These are phyloP conservation scores for Atrichornis clamosus DNA, from an alignment of 2,113 vertebrate species.

Conservation along the genomic window DNA sequence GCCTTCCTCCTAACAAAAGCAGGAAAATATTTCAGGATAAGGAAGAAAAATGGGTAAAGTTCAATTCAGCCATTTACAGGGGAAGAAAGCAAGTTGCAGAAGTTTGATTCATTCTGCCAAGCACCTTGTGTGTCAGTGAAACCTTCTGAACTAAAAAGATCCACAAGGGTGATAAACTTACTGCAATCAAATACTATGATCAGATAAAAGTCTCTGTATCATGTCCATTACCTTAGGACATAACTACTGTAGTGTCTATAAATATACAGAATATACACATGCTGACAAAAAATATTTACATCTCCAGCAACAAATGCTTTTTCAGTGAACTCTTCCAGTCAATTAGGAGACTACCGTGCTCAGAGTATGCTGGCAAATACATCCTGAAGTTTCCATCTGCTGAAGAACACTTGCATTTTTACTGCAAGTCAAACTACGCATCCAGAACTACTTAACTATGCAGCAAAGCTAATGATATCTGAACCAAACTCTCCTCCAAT, in stretches of 20 bases:
- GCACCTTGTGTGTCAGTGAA: not conserved
- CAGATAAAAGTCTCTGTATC: not conserved
- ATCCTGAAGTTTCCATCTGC: not conserved
- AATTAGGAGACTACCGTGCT: not conserved
- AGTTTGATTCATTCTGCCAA: not conserved
- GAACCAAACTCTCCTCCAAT: slow-evolving; percentile 32
- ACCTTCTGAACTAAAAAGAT: not conserved
- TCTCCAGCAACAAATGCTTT: not conserved
- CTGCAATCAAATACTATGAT: not conserved
- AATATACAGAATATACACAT: not conserved
- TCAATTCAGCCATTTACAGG: not conserved
- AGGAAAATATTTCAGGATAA: slow-evolving; percentile 22
- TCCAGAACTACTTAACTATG: not conserved
- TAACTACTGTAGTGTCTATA: not conserved
- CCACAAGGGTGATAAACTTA: not conserved
- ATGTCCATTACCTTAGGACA: not conserved
- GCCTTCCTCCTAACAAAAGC: slow-evolving; percentile 14
- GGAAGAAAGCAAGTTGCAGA: not conserved
- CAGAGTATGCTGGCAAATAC: not conserved
- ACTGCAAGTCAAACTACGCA: not conserved
- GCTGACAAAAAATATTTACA: not conserved
- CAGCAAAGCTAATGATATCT: slow-evolving; percentile 24
- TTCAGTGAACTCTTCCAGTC: not conserved
- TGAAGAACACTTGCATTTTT: not conserved
- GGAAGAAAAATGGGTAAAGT: not conserved